These are phyloP conservation scores for Hemicrepidius hirtus DNA, from an alignment of 2,888 invertebrate species.

Conservation along the genomic window DNA sequence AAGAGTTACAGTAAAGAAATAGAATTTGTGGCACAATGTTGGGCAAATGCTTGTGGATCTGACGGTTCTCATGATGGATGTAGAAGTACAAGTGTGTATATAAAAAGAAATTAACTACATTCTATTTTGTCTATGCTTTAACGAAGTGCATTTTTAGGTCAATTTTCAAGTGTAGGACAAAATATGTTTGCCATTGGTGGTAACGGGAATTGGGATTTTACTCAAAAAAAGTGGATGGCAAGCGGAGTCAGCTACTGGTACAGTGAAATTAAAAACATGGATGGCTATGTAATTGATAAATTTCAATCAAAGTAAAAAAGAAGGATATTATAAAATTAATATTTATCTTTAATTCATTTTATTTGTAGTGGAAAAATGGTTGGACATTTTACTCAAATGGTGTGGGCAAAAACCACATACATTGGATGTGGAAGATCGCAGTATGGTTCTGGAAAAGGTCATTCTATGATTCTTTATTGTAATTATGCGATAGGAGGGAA, in stretches of 20 bases:
- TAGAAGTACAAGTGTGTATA: constrained; percentile 2
- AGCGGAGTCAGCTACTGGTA: constrained; percentile 5
- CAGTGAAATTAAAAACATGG: constrained; percentile 15
- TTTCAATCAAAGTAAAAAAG: constrained; percentile 5
- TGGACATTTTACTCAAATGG: constrained; percentile 55
- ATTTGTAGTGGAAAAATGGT: not conserved
- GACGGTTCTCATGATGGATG: not conserved
- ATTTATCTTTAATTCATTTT: constrained; percentile 15
- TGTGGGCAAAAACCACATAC: constrained; percentile 54
- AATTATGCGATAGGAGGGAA: constrained; percentile 43
- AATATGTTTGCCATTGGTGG: constrained; percentile 12
- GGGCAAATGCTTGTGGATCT: not conserved
- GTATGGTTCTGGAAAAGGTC: not conserved
- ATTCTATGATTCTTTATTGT: constrained; percentile 19
- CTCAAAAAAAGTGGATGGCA: not conserved
- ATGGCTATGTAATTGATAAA: constrained; percentile 2
- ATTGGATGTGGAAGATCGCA: constrained; percentile 50
- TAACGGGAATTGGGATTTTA: not conserved
- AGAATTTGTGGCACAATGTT: constrained; percentile 33
- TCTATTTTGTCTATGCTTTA: too few species aligned
- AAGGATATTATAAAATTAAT: too few species aligned
- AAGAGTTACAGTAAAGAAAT: constrained; percentile 24
- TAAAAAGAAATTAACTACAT: too few species aligned
- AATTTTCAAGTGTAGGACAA: not conserved
- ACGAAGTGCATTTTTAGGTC: too few species aligned